Base-by-base conservation (phyloP, 2,888 invertebrate species). In the Seira sanloemensis region DNA sequence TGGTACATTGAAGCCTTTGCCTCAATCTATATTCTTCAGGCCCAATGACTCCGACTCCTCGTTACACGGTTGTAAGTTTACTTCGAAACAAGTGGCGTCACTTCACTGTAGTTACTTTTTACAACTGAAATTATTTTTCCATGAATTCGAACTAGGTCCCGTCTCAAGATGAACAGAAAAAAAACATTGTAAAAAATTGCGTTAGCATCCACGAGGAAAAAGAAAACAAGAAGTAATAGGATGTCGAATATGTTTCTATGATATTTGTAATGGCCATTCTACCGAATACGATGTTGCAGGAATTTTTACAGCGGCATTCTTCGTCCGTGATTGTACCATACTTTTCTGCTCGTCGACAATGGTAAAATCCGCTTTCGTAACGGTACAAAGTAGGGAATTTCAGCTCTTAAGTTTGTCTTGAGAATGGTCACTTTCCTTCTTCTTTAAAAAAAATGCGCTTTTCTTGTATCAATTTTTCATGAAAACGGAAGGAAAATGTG, bases 111-210 rank as follows among this genome's bases (percentile, higher is more conserved):
- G 37, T 37, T 37, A 37, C 37, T 37, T 37, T 37, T 37, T 37
- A 4, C 4, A 4, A 7, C 12, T 4, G 37, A 37, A 37, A 37
- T 37, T 37, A 12, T 37, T 37, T 37, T 37, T 12, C 37, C 37
- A 4, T 37, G 37, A 37, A 37, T 68, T 68, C 7, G 54, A 16
- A 4, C 67, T 71, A 37, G 37, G 71, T 27, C 54, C 65, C 54
- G 66, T n/a, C 9, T n/a, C 58, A 66, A 23, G 21, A 66, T 16
- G 4, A 67, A 67, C 12, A 67, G 25, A 23, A 67, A 19, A 24
- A 76, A 68, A 71, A 78, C 67, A 37, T 37, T 37, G 5, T 62
- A 78, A 72, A 74, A 50, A 78, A 27, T 69, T 69, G 69, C 19
- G 23, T 19, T 67, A 24, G 25, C 75, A n/a, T n/a, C n/a, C n/a